Percentiles rank a stretch among this genome's conserved stretches.
Evolutionary conservation across 2,888 invertebrate species (phyloP).

Genomic region (Cheilosia pagana): DNA sequence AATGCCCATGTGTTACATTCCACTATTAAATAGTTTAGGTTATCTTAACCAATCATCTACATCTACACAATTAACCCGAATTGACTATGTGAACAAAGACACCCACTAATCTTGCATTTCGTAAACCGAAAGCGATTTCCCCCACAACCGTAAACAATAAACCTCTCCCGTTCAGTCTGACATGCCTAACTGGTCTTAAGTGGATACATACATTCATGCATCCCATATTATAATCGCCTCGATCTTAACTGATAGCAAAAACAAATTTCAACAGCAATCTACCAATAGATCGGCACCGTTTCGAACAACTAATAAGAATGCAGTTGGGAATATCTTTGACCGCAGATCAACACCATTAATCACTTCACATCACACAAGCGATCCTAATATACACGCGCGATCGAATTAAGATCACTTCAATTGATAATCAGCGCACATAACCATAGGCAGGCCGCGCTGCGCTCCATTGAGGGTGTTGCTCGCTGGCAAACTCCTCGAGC

Average conservation of each 20-base stretch:
- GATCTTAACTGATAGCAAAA: constrained; percentile 34
- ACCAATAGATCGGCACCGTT: constrained; percentile 8
- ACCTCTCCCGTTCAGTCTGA: background rate
- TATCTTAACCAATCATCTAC: too few relatives aligned
- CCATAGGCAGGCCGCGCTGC: constrained; percentile 20
- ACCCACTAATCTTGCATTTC: too few relatives aligned
- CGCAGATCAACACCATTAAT: constrained; percentile 66
- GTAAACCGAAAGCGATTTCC: too few relatives aligned
- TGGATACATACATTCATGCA: background rate
- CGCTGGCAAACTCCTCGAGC: constrained; percentile 48
- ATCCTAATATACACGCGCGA: constrained; percentile 61
- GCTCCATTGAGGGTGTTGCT: constrained; percentile 57
- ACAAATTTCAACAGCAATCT: constrained; percentile 40
- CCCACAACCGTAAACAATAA: too few relatives aligned
- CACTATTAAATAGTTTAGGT: too few relatives aligned
- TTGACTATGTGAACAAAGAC: too few relatives aligned
- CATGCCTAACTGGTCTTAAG: background rate
- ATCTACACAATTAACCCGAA: too few relatives aligned
- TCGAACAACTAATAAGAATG: constrained; percentile 21
- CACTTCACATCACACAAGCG: constrained; percentile 69
- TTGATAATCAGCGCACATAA: constrained; percentile 68
- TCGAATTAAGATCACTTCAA: constrained; percentile 74
- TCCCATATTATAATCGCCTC: background rate
- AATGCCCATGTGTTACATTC: too few relatives aligned
- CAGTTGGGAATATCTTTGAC: constrained; percentile 41